A percentile compares a stretch with the other conserved stretches of the same genome.
phyloP scores from a whole-genome alignment of 2,888 invertebrate genomes.

The Desoria tigrina region DNA sequence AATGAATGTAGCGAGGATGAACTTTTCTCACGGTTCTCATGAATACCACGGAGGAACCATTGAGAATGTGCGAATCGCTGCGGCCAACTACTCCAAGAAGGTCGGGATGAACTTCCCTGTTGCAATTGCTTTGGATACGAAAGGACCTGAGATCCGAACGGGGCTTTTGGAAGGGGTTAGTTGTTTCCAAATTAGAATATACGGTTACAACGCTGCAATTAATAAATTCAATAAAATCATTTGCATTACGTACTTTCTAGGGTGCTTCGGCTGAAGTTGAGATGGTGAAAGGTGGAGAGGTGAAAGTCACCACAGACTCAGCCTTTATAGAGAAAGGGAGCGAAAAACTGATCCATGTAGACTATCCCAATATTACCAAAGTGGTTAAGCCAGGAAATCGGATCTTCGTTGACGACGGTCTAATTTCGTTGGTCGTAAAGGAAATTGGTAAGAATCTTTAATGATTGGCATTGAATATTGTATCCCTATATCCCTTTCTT shows the following conservation, averaged over 20 bases:
- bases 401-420: conserved; percentile 93
- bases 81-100: conserved; percentile 73
- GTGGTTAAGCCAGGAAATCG: conserved; percentile 82
- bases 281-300: conserved; percentile 76
- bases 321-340: conserved; percentile 75
- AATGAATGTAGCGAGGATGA: conserved; percentile 86
- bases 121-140: conserved; percentile 92
- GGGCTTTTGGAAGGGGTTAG: conserved; percentile 90
- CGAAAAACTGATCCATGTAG: conserved; percentile 74
- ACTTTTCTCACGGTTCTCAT: conserved; percentile 90
- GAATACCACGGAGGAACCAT: conserved; percentile 93
- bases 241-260: conserved; percentile 63
- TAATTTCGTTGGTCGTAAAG: conserved; percentile 86
- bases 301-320: conserved; percentile 82
- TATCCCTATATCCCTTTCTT: too few species aligned
- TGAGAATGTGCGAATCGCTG: conserved; percentile 80
- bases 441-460: conserved; percentile 69
- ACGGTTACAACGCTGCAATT: too few species aligned
- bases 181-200: too few species aligned
- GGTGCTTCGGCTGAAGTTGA: conserved; percentile 88
- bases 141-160: conserved; percentile 79
- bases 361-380: conserved; percentile 92
- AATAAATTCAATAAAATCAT: too few species aligned
- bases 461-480: too few species aligned
- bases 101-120: conserved; percentile 74